Evolutionary conservation across 2,888 invertebrate species (phyloP), one percentile per base, ranked within the genome.

Genomic region (Petrolisthes cinctipes): DNA sequence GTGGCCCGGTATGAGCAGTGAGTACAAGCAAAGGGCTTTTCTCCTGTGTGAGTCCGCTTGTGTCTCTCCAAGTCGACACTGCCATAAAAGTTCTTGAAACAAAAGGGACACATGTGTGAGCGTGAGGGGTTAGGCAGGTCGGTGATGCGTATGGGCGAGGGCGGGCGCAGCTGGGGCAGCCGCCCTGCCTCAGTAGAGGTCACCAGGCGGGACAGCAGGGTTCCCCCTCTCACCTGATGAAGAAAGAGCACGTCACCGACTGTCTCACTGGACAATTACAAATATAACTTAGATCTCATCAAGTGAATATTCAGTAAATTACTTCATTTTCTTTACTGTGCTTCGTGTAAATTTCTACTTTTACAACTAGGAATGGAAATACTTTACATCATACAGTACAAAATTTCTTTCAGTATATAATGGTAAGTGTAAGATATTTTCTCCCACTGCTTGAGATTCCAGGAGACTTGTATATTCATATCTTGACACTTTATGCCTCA

Each of bases 51-150:
- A 37, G 87, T 87, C 83, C 87, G 79, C 80, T 87, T 87, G 82
- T 89, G 89, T 54, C 89, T 57, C 75, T 87, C 87, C 20, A 86
- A 78, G 73, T 89, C 89, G 56, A 89, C 89, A 79, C 85, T 82
- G 54, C 89, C 89, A 73, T 80, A 82, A 85, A 89, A 89, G 17
- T 83, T 82, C 82, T 89, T 89, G 53, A 54, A 81, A 66, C 89
- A 89, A 83, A 82, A 89, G 53, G 86, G 89, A 57, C 89, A 89
- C 23, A 75, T 17, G 71, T 87, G 80, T 61, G 79, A 57, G 80
- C 87, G 87, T 9, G 75, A 17, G 23, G 61, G 37, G 53, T 68
- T 17, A 71, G 85, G 54, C 68, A 81, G 80, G 37, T 85, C 80
- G 14, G 85, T 71, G 57, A 81, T 71, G 73, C 85, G 57, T 66